Evolutionary conservation across 1,140 invertebrate species (phyloP).

Genomic region (Neodiprion fabricii): DNA sequence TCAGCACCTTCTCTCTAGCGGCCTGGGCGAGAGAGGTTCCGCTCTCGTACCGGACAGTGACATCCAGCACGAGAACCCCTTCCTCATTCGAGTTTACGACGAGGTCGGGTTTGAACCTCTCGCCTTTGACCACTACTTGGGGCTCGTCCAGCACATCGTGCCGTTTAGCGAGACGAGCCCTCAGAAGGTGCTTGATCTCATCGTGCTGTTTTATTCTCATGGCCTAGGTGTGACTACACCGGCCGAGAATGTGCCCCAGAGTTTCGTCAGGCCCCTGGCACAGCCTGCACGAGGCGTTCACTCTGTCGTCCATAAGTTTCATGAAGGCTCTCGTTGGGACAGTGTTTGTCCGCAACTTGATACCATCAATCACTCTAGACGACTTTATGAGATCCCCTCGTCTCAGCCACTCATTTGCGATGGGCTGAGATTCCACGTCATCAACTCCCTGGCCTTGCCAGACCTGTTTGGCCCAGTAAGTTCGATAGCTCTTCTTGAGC

Average conservation of each 20-base stretch:
- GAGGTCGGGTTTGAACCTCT: constrained; percentile 10
- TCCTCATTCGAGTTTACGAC: not conserved
- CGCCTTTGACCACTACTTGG: not conserved
- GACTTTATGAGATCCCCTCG: no score
- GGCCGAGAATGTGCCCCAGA: no score
- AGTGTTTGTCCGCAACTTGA: no score
- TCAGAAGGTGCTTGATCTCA: constrained; percentile 33
- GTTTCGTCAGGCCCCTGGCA: no score
- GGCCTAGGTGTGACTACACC: no score
- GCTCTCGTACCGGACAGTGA: constrained; percentile 4
- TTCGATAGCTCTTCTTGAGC: constrained; percentile 21
- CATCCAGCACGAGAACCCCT: not conserved
- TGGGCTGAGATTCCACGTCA: constrained; percentile 12
- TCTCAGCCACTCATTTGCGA: no score
- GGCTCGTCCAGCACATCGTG: not conserved
- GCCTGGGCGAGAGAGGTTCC: not conserved
- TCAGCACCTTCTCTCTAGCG: not conserved
- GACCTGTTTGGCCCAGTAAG: constrained; percentile 20
- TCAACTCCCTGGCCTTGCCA: constrained; percentile 32
- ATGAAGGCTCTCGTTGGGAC: no score
- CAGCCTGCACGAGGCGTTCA: no score
- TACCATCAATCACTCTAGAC: no score
- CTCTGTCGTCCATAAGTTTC: no score
- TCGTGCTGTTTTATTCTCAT: constrained; percentile 18
- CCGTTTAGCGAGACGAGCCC: not conserved